These are phyloP conservation scores for Montipora efflorescens DNA, from an alignment of 64 coral and sea anemone species.

Conservation along the genomic window DNA sequence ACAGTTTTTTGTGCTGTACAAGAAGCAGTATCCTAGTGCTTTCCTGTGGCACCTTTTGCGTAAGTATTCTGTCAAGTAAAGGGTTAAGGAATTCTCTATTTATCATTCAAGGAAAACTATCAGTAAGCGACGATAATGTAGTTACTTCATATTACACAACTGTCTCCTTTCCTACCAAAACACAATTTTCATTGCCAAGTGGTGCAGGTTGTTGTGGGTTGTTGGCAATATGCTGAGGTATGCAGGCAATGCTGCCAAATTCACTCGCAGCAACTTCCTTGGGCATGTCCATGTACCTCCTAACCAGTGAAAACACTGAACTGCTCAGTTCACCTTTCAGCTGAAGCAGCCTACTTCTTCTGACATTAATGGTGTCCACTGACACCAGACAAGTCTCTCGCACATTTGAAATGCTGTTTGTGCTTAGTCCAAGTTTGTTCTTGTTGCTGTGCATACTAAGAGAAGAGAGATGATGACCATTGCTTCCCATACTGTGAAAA, in stretches of 20 bases:
- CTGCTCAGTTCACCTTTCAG: constrained; percentile 77
- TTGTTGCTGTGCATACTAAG: constrained; percentile 46
- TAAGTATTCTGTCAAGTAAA: not conserved
- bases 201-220: constrained; percentile 35
- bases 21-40: no score
- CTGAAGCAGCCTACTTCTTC: constrained; percentile 69
- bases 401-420: constrained; percentile 53
- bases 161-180: constrained; percentile 71
- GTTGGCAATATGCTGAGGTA: constrained; percentile 68
- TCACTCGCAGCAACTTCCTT: constrained; percentile 78
- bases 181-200: not conserved
- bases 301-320: constrained; percentile 93
- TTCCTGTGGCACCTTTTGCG: not conserved
- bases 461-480: constrained; percentile 33
- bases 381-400: constrained; percentile 84
- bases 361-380: constrained; percentile 67
- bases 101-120: not conserved
- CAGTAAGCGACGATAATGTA: not conserved
- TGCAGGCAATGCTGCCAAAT: constrained; percentile 89
- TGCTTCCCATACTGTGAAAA: constrained; percentile 53
- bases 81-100: not conserved
- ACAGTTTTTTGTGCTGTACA: no score
- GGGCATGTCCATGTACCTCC: constrained; percentile 83
- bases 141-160: constrained; percentile 33
- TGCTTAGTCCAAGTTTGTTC: constrained; percentile 50